Conservation (phyloP, 2,888 invertebrate species). For the Acronicta aceris region DNA sequence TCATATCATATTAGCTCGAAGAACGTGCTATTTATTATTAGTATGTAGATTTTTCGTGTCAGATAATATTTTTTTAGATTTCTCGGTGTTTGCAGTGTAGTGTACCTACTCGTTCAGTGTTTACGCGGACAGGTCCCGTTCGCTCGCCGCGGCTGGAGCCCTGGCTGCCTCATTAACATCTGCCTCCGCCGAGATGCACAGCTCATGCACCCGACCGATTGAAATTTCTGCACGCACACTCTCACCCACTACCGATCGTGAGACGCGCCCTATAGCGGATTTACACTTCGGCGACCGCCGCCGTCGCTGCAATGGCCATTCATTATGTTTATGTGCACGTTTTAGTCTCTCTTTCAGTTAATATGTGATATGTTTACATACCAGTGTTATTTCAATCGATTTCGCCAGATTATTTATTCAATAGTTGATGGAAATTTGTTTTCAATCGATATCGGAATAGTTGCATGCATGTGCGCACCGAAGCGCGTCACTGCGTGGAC, state of each 20-base stretch:
- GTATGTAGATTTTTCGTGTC: slow-evolving; percentile 10
- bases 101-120: slow-evolving; percentile 57
- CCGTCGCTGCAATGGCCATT: slow-evolving; percentile 42
- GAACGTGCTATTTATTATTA: slow-evolving; percentile 15
- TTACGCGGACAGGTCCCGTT: slow-evolving; percentile 61
- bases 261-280: slow-evolving; percentile 75
- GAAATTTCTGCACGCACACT: slow-evolving; percentile 79
- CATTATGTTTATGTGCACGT: slow-evolving; percentile 46
- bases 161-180: slow-evolving; percentile 78
- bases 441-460: slow-evolving; percentile 71
- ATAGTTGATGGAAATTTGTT: slow-evolving; percentile 76
- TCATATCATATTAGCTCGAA: slow-evolving; percentile 12
- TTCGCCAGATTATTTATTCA: slow-evolving; percentile 80
- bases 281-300: slow-evolving; percentile 70
- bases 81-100: slow-evolving; percentile 38
- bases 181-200: slow-evolving; percentile 73
- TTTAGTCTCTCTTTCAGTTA: slow-evolving; percentile 54
- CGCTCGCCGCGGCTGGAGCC: slow-evolving; percentile 44
- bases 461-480: slow-evolving; percentile 74
- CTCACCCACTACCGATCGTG: slow-evolving; percentile 64
- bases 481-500: slow-evolving; percentile 69
- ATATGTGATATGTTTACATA: slow-evolving; percentile 53
- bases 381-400: slow-evolving; percentile 72
- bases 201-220: slow-evolving; percentile 68
- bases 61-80: slow-evolving; percentile 36